These are phyloP conservation scores for Alloscopus bannaensis DNA, from an alignment of 2,888 invertebrate species.

Conservation along the genomic window DNA sequence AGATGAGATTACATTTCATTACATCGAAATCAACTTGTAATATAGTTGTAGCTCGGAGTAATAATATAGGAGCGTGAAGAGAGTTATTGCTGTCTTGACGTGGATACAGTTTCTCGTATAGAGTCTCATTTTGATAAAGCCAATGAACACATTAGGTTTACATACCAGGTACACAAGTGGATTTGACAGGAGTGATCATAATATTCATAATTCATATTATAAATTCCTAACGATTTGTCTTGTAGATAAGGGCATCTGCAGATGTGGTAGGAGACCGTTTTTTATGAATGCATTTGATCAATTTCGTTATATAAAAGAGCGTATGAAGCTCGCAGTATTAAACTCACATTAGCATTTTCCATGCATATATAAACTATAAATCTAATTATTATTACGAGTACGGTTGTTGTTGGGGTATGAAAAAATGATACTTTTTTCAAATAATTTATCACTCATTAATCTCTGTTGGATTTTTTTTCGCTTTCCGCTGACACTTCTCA, in stretches of 20 bases:
- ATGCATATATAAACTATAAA: conserved; percentile 74
- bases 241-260: too few relatives aligned
- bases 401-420: conserved; percentile 69
- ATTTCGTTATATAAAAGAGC: too few relatives aligned
- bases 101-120: too few relatives aligned
- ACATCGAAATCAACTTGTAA: conserved; percentile 25
- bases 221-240: too few relatives aligned
- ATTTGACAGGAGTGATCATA: too few relatives aligned
- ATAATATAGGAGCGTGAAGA: too few relatives aligned
- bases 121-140: conserved; percentile 1
- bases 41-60: conserved; percentile 14
- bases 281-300: not conserved
- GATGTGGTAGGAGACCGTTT: too few relatives aligned
- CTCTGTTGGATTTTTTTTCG: conserved; percentile 70
- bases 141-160: too few relatives aligned
- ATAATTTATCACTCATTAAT: conserved; percentile 74
- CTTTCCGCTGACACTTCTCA: conserved; percentile 73
- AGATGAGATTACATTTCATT: conserved; percentile 34
- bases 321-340: too few relatives aligned
- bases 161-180: too few relatives aligned
- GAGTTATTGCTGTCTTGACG: too few relatives aligned
- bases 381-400: conserved; percentile 73
- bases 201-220: too few relatives aligned
- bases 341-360: conserved; percentile 72
- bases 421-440: conserved; percentile 72